Evolutionary conservation across 2,797 vertebrate species (phyloP).

Genomic region (Myotis vivesi): DNA sequence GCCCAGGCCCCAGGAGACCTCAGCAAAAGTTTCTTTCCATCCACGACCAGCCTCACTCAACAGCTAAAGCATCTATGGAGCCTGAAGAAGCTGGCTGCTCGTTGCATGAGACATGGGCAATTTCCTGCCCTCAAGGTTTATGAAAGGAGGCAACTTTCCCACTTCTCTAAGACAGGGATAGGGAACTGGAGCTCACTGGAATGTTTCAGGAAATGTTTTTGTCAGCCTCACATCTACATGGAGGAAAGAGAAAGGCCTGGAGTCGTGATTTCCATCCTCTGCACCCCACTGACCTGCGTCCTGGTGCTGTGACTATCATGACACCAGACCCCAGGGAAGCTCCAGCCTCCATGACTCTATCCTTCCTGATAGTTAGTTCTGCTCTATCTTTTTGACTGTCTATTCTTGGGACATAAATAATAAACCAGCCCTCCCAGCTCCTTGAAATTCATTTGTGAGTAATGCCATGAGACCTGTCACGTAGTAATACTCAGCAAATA

Average conservation of each 20-base stretch:
- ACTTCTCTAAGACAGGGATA: neutral
- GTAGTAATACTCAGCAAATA: neutral
- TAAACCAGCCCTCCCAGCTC: neutral
- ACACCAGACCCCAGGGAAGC: neutral
- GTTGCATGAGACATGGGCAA: neutral
- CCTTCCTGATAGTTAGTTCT: neutral
- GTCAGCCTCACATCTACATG: neutral
- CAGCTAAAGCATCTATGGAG: neutral
- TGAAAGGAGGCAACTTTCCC: neutral
- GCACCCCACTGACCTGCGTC: no score
- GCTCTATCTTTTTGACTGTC: neutral
- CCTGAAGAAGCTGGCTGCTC: neutral
- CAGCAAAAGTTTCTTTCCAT: neutral
- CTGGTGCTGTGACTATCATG: neutral
- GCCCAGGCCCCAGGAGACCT: neutral
- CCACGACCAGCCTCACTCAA: slow-evolving; percentile 17
- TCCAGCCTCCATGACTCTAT: neutral
- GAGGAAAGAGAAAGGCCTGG: neutral
- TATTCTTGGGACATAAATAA: neutral
- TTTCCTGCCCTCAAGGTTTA: neutral
- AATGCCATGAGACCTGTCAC: neutral
- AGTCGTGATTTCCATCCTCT: neutral
- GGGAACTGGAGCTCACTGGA: neutral
- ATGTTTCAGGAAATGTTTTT: neutral
- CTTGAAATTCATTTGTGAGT: slow-evolving; percentile 10